Evolutionary conservation across 2,113 vertebrate genomes (phyloP).

Genomic region (Salvelinus sp.): DNA sequence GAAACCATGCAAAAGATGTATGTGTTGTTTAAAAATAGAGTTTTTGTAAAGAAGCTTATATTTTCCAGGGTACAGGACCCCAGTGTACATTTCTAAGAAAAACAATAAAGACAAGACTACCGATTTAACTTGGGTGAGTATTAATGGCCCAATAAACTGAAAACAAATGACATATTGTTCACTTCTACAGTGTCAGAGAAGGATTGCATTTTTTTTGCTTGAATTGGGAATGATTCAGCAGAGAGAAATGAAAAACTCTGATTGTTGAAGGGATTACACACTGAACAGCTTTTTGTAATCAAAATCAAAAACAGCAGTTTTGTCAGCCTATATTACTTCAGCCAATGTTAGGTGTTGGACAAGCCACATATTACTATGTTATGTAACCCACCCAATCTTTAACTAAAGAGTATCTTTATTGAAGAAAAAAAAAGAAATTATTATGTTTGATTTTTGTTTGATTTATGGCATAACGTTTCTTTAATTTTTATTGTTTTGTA

Average conservation of each 20-base stretch:
- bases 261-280: background rate
- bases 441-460: constrained; percentile 86
- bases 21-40: constrained; percentile 62
- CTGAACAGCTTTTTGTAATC: background rate
- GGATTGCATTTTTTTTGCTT: too few relatives aligned
- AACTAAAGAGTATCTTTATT: constrained; percentile 69
- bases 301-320: constrained; percentile 17
- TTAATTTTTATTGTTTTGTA: constrained; percentile 90
- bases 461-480: constrained; percentile 88
- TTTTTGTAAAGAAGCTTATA: constrained; percentile 68
- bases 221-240: constrained; percentile 8
- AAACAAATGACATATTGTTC: constrained; percentile 40
- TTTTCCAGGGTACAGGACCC: constrained; percentile 68
- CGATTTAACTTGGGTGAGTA: background rate
- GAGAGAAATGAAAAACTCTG: constrained; percentile 25
- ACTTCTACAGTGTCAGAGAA: too few relatives aligned
- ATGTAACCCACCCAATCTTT: constrained; percentile 43
- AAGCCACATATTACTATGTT: constrained; percentile 50
- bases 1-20: constrained; percentile 41
- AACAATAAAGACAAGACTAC: constrained; percentile 36
- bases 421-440: constrained; percentile 60
- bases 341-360: constrained; percentile 36
- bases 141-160: constrained; percentile 43
- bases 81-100: constrained; percentile 45
- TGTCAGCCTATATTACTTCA: constrained; percentile 39